These are phyloP conservation scores for Pimpla rufipes DNA, from an alignment of 2,888 invertebrate genomes.

Conservation along the genomic window DNA sequence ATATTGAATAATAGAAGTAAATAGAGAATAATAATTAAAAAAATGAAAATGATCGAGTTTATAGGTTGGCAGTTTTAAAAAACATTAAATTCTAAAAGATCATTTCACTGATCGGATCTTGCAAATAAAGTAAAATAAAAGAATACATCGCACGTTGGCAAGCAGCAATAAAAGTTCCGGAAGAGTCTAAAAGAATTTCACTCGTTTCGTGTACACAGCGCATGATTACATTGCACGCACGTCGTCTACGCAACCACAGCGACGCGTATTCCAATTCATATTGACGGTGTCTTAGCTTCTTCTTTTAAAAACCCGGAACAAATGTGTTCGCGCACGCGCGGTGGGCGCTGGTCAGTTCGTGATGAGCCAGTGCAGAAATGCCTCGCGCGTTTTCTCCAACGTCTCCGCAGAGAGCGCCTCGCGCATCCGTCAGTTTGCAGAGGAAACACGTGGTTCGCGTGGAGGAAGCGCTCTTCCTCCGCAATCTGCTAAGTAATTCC, in stretches of 20 bases:
- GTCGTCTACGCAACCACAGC: background rate
- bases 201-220: conserved; percentile 2
- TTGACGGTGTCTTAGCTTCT: background rate
- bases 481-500: conserved; percentile 57
- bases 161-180: conserved; percentile 1
- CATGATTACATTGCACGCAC: background rate
- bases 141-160: background rate
- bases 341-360: conserved; percentile 10
- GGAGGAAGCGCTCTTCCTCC: background rate
- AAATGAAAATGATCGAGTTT: too few relatives aligned
- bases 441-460: conserved; percentile 25
- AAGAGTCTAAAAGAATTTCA: background rate
- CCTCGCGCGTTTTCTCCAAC: conserved; percentile 52
- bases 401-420: conserved; percentile 56
- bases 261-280: background rate
- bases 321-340: conserved; percentile 7
- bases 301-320: conserved; percentile 19
- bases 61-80: too few relatives aligned
- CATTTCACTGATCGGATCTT: background rate
- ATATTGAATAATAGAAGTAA: too few relatives aligned
- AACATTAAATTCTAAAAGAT: too few relatives aligned
- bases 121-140: conserved; percentile 16
- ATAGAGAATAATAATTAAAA: too few relatives aligned
- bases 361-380: conserved; percentile 52
- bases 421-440: conserved; percentile 25